These are phyloP conservation scores for Crocidura indochinensis DNA, from an alignment of 2,797 vertebrate genomes.

Conservation along the genomic window DNA sequence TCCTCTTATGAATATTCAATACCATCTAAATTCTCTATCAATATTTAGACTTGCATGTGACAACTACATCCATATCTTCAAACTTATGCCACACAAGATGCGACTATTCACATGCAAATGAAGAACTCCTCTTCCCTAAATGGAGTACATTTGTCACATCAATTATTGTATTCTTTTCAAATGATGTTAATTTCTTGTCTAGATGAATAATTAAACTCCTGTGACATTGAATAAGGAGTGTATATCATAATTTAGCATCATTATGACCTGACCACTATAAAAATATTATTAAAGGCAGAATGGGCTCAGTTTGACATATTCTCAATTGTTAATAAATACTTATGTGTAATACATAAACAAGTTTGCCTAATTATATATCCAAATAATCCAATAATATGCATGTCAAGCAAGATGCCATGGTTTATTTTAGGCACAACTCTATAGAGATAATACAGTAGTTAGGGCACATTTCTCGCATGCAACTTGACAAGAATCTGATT, in stretches of 20 bases:
- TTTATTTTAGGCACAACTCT: too few species aligned
- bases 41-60: background rate
- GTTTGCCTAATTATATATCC: background rate
- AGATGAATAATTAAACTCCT: background rate
- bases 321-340: background rate
- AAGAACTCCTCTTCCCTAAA: background rate
- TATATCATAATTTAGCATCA: background rate
- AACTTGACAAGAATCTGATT: too few species aligned
- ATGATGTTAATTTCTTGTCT: background rate
- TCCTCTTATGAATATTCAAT: background rate
- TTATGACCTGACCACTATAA: background rate
- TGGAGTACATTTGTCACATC: background rate
- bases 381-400: background rate
- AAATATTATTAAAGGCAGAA: background rate
- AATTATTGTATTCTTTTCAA: conserved; percentile 17
- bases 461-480: too few species aligned
- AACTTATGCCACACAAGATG: background rate
- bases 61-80: background rate
- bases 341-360: background rate
- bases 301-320: background rate
- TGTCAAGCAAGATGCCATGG: background rate
- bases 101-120: background rate
- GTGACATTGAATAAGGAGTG: background rate
- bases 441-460: too few species aligned
- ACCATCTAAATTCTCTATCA: background rate